Conservation (phyloP, 1,140 invertebrate species). For the Temnothorax nylanderi region DNA sequence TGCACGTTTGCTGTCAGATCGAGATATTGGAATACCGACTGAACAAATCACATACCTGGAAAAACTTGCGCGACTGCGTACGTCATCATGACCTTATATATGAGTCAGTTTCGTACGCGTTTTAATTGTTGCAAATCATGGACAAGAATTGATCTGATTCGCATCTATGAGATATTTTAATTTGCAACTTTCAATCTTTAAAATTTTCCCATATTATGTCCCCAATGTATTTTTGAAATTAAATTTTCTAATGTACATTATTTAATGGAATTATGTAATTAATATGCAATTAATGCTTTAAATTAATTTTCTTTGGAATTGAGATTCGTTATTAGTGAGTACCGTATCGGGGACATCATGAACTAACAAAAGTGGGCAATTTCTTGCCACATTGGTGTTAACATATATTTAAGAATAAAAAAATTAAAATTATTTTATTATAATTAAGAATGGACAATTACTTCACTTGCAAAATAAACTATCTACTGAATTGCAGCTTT, state of each 20-base stretch:
- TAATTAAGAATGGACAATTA: not conserved
- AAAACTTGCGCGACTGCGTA: not conserved
- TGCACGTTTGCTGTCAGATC: conserved; percentile 56
- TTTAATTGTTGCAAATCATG: not conserved
- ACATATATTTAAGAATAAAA: not conserved
- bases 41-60: not conserved
- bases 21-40: conserved; percentile 62
- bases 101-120: conserved; percentile 16
- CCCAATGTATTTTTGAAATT: not conserved
- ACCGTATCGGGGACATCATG: not conserved
- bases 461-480: not conserved
- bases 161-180: not conserved
- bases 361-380: not conserved
- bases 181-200: not conserved
- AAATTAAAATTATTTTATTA: not conserved
- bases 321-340: not conserved
- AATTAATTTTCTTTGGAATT: not conserved
- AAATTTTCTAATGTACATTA: not conserved
- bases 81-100: conserved; percentile 41
- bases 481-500: conserved; percentile 38
- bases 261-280: not conserved
- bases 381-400: not conserved
- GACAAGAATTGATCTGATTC: not conserved
- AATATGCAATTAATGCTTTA: not conserved
- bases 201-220: not conserved